A percentile compares a stretch with the other conserved stretches of the same genome.
Conservation (phyloP, 1,140 invertebrate species). For the Drosophila fuyamai region DNA sequence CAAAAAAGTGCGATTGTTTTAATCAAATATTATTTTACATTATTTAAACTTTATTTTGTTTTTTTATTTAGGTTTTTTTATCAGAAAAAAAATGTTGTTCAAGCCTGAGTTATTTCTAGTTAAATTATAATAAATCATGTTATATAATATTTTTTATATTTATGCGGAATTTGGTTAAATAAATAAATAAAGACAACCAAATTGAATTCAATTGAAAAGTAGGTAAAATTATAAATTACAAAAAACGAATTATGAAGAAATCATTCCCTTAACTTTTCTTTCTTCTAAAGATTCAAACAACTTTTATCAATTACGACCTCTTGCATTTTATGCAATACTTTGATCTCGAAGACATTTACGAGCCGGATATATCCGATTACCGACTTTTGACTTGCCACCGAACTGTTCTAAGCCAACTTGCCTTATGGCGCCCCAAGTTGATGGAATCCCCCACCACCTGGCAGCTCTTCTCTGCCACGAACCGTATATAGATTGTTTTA, state of each 20-base stretch:
- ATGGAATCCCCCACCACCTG: slow-evolving; percentile 35
- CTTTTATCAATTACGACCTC: slow-evolving; percentile 27
- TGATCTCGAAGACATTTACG: slow-evolving; percentile 24
- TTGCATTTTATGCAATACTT: slow-evolving; percentile 20
- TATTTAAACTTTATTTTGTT: too few relatives aligned
- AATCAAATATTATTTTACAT: too few relatives aligned
- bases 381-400: slow-evolving; percentile 28
- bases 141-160: too few relatives aligned
- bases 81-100: too few relatives aligned
- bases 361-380: slow-evolving; percentile 41
- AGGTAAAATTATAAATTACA: neutral
- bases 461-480: slow-evolving; percentile 1
- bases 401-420: slow-evolving; percentile 29
- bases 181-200: too few relatives aligned
- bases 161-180: too few relatives aligned
- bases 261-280: neutral
- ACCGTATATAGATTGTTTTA: slow-evolving; percentile 59
- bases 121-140: too few relatives aligned
- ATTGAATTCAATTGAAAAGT: neutral
- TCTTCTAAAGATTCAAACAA: neutral
- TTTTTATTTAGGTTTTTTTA: too few relatives aligned
- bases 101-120: too few relatives aligned
- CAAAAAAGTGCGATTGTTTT: too few relatives aligned
- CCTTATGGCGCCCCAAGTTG: slow-evolving; percentile 42
- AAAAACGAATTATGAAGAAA: neutral